phyloP scores from a whole-genome alignment of 2,888 invertebrate species.

The Sminthurides aquaticus region DNA sequence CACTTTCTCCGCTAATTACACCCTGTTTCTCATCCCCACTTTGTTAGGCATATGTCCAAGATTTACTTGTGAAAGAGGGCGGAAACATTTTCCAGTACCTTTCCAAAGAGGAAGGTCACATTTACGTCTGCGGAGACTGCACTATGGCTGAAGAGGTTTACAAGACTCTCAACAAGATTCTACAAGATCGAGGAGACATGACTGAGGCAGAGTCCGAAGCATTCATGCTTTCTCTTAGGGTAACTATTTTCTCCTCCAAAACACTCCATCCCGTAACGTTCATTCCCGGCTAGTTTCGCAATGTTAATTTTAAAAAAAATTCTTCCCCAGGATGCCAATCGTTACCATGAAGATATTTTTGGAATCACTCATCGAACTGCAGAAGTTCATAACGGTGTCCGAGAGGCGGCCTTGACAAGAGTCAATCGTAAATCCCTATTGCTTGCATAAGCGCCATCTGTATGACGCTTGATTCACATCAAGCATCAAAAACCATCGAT shows the following conservation, averaged over 20 bases:
- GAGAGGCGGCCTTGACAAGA: conserved; percentile 61
- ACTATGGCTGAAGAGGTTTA: conserved; percentile 96
- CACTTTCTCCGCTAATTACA: too few species aligned
- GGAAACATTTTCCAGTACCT: conserved; percentile 69
- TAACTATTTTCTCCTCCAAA: conserved; percentile 52
- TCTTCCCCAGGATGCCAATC: conserved; percentile 70
- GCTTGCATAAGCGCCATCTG: too few species aligned
- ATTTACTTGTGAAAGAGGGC: conserved; percentile 71
- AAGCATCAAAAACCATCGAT: too few species aligned
- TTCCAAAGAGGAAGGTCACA: conserved; percentile 72
- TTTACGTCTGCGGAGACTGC: conserved; percentile 94
- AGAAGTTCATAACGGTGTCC: conserved; percentile 76
- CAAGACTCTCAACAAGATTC: conserved; percentile 75
- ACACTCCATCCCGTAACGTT: too few species aligned
- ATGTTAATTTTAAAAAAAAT: too few species aligned
- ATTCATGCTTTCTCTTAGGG: conserved; percentile 76
- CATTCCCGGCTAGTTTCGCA: too few species aligned
- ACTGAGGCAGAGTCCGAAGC: conserved; percentile 72
- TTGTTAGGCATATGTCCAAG: conserved; percentile 83
- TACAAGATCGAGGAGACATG: conserved; percentile 67
- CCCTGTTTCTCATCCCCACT: too few species aligned
- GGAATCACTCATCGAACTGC: conserved; percentile 86
- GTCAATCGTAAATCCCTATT: too few species aligned
- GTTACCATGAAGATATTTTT: conserved; percentile 94
- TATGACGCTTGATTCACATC: too few species aligned